A percentile compares a stretch with the other conserved stretches of the same genome.
These are phyloP conservation scores for Alfaro cultratus DNA, from an alignment of 2,797 vertebrate genomes.

Conservation along the genomic window DNA sequence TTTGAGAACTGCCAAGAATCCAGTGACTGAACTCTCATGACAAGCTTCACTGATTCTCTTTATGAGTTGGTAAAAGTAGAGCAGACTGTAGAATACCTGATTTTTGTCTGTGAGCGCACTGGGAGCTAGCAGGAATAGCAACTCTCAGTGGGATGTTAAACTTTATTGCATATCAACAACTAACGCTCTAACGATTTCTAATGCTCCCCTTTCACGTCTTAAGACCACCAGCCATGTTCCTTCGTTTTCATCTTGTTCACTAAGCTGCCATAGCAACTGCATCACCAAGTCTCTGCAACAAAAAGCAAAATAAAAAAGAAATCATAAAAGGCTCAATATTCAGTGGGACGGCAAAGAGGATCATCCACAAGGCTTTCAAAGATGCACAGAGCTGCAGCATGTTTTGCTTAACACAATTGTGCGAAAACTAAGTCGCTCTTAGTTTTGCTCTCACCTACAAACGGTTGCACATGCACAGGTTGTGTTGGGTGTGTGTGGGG, in stretches of 20 bases:
- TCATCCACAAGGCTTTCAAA: slow-evolving; percentile 41
- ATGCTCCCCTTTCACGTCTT: slow-evolving; percentile 45
- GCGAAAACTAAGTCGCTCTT: slow-evolving; percentile 36
- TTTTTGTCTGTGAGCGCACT: neutral
- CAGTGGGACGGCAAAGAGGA: slow-evolving; percentile 35
- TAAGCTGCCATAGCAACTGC: slow-evolving; percentile 52
- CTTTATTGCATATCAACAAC: slow-evolving; percentile 61
- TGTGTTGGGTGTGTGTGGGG: neutral
- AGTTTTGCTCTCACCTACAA: slow-evolving; percentile 39
- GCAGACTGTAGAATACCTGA: slow-evolving; percentile 10
- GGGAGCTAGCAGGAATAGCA: slow-evolving; percentile 10
- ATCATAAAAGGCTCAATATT: slow-evolving; percentile 46
- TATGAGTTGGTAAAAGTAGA: slow-evolving; percentile 34
- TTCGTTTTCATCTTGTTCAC: slow-evolving; percentile 16
- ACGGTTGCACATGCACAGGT: slow-evolving; percentile 46
- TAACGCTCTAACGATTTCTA: slow-evolving; percentile 37
- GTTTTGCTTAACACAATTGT: slow-evolving; percentile 33
- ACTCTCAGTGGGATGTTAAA: slow-evolving; percentile 54
- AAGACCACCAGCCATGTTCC: slow-evolving; percentile 26
- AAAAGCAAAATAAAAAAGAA: slow-evolving; percentile 2
- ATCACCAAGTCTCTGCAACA: slow-evolving; percentile 20
- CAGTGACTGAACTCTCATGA: slow-evolving; percentile 33
- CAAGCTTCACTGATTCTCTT: slow-evolving; percentile 24
- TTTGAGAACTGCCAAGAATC: slow-evolving; percentile 51
- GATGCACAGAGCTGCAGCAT: slow-evolving; percentile 35